Conservation (phyloP, 2,797 vertebrate species). For the Leucoraja ocellata region DNA sequence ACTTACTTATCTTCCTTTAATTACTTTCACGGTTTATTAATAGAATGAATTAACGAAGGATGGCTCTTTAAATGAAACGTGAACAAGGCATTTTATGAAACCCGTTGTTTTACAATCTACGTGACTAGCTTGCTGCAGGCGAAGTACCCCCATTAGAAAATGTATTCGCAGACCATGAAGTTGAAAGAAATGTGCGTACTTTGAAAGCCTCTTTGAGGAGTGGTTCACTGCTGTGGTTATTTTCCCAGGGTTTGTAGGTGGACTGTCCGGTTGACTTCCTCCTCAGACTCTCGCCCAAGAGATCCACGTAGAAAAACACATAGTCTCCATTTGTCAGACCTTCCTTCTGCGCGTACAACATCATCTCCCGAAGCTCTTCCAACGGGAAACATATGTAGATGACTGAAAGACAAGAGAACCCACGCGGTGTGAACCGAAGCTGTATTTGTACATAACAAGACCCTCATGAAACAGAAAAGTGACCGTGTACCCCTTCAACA, state of each 20-base stretch:
- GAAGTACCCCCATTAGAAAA: background rate
- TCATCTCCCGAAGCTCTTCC: constrained; percentile 78
- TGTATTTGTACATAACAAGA: background rate
- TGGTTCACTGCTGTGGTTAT: constrained; percentile 60
- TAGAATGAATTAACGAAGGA: background rate
- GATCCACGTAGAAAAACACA: constrained; percentile 92
- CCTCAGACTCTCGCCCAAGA: constrained; percentile 79
- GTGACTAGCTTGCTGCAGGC: background rate
- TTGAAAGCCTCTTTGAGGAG: constrained; percentile 73
- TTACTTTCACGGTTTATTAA: background rate
- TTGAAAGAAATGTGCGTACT: constrained; percentile 57
- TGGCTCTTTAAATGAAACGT: background rate
- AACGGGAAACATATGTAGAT: constrained; percentile 85
- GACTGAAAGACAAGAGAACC: constrained; percentile 59
- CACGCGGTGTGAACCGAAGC: background rate
- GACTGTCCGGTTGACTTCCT: constrained; percentile 52
- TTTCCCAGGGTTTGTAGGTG: constrained; percentile 75
- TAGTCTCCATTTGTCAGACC: constrained; percentile 85
- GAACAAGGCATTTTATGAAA: background rate
- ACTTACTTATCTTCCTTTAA: too few species aligned
- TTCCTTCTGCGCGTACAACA: constrained; percentile 83
- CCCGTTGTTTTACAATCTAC: background rate
- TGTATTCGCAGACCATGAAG: background rate
- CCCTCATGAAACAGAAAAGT: background rate
- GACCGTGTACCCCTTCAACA: background rate